Percentiles rank a stretch among this genome's conserved stretches.
Evolutionary conservation across 2,113 vertebrate species (phyloP).

Genomic region (Columba livia): DNA sequence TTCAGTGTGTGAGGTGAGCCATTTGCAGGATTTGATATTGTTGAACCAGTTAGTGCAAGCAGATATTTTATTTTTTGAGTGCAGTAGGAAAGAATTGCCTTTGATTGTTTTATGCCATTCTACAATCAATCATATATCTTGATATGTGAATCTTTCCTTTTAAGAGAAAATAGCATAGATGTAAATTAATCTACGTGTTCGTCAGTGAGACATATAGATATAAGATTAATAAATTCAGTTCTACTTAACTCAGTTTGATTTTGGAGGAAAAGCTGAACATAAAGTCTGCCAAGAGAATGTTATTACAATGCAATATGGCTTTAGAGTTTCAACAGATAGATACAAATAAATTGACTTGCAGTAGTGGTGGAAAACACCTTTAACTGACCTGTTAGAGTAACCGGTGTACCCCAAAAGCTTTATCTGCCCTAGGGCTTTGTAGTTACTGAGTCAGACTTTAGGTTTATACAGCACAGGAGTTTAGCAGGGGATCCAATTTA

Average conservation of each 20-base stretch:
- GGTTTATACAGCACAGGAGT: neutral
- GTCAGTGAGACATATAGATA: neutral
- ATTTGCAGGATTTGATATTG: neutral
- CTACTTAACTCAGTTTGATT: neutral
- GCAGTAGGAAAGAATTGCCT: neutral
- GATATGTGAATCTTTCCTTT: neutral
- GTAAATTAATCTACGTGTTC: neutral
- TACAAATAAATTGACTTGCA: neutral
- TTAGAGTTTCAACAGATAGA: neutral
- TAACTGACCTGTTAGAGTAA: neutral
- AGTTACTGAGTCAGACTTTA: neutral
- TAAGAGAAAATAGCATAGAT: neutral
- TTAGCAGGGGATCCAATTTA: neutral
- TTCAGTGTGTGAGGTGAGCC: neutral
- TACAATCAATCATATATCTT: neutral
- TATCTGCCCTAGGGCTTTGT: neutral
- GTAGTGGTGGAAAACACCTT: neutral
- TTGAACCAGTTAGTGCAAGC: neutral
- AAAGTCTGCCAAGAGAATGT: neutral
- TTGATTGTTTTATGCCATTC: neutral
- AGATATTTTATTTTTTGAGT: neutral
- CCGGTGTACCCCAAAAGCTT: neutral
- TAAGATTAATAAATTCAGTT: neutral
- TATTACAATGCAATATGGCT: neutral
- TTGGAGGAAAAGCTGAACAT: neutral